Conservation (phyloP, 2,113 vertebrate genomes). For the Amblyopsis rosae region DNA sequence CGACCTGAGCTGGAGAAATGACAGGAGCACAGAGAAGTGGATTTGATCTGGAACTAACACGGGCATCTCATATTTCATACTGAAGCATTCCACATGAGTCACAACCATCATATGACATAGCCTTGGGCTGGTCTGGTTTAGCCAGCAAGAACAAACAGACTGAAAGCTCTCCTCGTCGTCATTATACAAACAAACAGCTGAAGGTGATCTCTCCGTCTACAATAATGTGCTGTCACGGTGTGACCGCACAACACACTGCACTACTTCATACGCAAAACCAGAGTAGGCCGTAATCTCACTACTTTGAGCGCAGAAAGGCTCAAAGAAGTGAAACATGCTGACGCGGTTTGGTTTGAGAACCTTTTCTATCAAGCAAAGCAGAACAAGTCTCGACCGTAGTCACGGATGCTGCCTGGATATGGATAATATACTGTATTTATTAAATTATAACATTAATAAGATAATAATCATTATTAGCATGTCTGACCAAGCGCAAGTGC, state of each 20-base stretch:
- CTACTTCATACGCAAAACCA: not conserved
- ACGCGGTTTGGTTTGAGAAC: too few relatives aligned
- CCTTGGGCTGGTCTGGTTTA: not conserved
- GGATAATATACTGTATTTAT: too few relatives aligned
- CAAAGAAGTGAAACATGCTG: not conserved
- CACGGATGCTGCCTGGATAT: too few relatives aligned
- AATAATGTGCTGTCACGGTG: not conserved
- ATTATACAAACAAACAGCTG: too few relatives aligned
- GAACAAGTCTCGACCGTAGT: too few relatives aligned
- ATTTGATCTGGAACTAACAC: not conserved
- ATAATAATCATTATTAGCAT: too few relatives aligned
- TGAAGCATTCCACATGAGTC: conserved; percentile 25
- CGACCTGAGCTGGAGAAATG: too few relatives aligned
- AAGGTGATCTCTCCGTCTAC: too few relatives aligned
- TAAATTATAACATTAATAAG: too few relatives aligned
- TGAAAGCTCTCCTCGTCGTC: not conserved
- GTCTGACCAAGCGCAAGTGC: too few relatives aligned
- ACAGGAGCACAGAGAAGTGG: too few relatives aligned
- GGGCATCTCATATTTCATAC: conserved; percentile 32
- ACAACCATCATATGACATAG: conserved; percentile 35
- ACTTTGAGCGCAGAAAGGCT: not conserved
- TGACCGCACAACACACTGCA: not conserved
- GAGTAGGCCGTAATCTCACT: not conserved
- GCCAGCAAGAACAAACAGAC: not conserved
- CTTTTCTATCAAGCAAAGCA: too few relatives aligned